phyloP scores from a whole-genome alignment of 1,140 invertebrate species.

The Drosophila sp. region DNA sequence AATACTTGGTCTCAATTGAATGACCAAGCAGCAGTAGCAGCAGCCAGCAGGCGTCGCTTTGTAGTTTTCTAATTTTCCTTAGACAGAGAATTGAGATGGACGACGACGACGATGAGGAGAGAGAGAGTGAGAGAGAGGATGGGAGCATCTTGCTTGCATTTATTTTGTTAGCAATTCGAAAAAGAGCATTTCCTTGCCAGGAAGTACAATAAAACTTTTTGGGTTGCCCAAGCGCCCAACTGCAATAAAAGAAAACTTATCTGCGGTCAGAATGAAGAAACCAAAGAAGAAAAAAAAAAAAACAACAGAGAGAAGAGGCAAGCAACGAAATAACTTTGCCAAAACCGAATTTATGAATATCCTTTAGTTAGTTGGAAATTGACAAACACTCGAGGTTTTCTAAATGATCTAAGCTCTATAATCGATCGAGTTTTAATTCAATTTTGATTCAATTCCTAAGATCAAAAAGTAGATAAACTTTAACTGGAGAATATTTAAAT shows the following conservation, averaged over 20 bases:
- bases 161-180: conserved; percentile 62
- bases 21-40: conserved; percentile 42
- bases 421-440: too few relatives aligned
- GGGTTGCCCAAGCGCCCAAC: conserved; percentile 41
- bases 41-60: conserved; percentile 28
- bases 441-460: too few relatives aligned
- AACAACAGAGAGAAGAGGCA: too few relatives aligned
- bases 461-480: too few relatives aligned
- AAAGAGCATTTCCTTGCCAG: conserved; percentile 49
- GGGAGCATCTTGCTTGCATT: conserved; percentile 32
- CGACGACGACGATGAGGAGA: background rate
- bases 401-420: too few relatives aligned
- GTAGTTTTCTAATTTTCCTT: conserved; percentile 66
- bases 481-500: too few relatives aligned
- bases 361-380: background rate
- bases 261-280: conserved; percentile 37
- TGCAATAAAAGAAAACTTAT: conserved; percentile 81
- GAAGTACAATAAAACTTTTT: conserved; percentile 75
- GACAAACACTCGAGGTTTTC: too few relatives aligned
- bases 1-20: conserved; percentile 62
- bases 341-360: background rate
- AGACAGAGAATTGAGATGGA: background rate
- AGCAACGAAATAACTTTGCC: too few relatives aligned
- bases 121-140: background rate
- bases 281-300: background rate